A percentile compares a stretch with the other conserved stretches of the same genome.
These are phyloP conservation scores for Drosophila parvula DNA, from an alignment of 1,140 invertebrate genomes.

Conservation along the genomic window DNA sequence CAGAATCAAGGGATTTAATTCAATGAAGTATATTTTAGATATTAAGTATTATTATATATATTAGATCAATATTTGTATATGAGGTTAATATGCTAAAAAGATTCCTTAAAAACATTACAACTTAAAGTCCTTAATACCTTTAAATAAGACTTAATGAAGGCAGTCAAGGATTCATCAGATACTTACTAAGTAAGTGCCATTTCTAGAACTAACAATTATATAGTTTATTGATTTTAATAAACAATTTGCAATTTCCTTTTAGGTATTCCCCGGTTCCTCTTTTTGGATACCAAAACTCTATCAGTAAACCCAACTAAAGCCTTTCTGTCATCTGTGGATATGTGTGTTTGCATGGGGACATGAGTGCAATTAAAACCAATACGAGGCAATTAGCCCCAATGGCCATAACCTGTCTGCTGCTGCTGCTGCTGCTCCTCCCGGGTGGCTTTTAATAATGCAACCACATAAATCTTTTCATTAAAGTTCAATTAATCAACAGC, in stretches of 20 bases:
- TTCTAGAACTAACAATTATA: neutral
- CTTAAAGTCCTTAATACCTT: no score
- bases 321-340: conserved; percentile 18
- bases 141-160: no score
- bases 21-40: no score
- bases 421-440: conserved; percentile 11
- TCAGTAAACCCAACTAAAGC: conserved; percentile 4
- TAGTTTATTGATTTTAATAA: neutral
- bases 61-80: no score
- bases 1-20: no score
- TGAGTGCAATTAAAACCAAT: conserved; percentile 47
- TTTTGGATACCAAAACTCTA: neutral
- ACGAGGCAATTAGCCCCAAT: conserved; percentile 64
- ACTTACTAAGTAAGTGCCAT: neutral
- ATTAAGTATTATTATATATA: no score
- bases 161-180: no score
- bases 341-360: conserved; percentile 17
- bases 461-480: conserved; percentile 81
- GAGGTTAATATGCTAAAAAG: no score
- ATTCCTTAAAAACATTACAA: no score
- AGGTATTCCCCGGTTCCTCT: neutral
- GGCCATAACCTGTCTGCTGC: conserved; percentile 33
- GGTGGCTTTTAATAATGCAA: conserved; percentile 69
- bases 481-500: conserved; percentile 79
- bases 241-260: neutral